A percentile compares a stretch with the other conserved stretches of the same genome.
phyloP scores from a whole-genome alignment of 2,888 invertebrate genomes.

The Leptinotarsa peninsularis region DNA sequence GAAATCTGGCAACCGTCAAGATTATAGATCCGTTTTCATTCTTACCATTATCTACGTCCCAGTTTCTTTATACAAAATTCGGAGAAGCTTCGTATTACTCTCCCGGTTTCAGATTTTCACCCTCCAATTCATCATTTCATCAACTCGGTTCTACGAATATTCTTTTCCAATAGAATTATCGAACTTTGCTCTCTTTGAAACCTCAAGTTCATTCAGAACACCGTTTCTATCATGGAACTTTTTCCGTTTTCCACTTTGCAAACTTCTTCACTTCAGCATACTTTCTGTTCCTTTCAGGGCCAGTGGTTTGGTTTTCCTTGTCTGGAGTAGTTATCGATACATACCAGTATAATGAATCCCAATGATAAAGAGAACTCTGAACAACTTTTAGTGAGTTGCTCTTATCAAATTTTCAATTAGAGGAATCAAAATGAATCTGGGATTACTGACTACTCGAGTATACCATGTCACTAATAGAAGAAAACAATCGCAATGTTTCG shows the following conservation, averaged over 20 bases:
- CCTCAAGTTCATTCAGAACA: neutral
- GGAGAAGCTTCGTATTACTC: neutral
- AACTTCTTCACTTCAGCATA: constrained; percentile 1
- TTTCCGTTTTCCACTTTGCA: neutral
- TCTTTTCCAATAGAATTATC: neutral
- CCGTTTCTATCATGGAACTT: neutral
- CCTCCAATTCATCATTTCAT: neutral
- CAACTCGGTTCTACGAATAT: neutral
- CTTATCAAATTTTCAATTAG: too few species aligned
- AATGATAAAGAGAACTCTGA: too few species aligned
- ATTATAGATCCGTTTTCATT: neutral
- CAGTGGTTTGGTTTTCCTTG: neutral
- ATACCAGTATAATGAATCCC: too few species aligned
- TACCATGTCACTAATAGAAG: too few species aligned
- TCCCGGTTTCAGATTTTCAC: neutral
- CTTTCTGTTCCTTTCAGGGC: neutral
- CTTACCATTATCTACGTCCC: neutral
- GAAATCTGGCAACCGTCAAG: too few species aligned
- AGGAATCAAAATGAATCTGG: too few species aligned
- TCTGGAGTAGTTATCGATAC: too few species aligned
- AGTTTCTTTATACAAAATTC: neutral
- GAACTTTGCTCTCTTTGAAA: neutral
- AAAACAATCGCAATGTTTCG: too few species aligned
- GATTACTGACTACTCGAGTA: too few species aligned
- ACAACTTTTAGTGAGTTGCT: too few species aligned